phyloP scores from a whole-genome alignment of 1,140 invertebrate species.

The Coelopa frigida region DNA sequence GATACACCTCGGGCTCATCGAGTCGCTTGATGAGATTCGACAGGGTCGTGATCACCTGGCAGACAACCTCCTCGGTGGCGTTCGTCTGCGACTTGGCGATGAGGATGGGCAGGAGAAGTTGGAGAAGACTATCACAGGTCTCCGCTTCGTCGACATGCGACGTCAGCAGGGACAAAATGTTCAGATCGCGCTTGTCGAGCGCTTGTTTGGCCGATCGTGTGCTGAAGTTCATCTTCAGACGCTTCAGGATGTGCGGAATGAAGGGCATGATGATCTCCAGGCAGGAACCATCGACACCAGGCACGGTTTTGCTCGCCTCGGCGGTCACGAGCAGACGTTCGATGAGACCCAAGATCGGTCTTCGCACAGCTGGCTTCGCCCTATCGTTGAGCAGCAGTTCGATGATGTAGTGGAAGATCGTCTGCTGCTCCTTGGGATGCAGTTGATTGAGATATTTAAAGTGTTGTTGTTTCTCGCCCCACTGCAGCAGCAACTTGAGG shows the following conservation, averaged over 20 bases:
- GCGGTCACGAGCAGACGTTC: slow-evolving; percentile 65
- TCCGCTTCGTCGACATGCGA: slow-evolving; percentile 59
- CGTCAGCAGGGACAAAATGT: slow-evolving; percentile 72
- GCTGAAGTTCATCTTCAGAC: slow-evolving; percentile 59
- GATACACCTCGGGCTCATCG: slow-evolving; percentile 55
- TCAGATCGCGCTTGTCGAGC: slow-evolving; percentile 62
- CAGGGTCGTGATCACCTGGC: slow-evolving; percentile 62
- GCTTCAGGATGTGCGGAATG: slow-evolving; percentile 61
- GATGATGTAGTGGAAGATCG: slow-evolving; percentile 50
- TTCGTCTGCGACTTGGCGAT: slow-evolving; percentile 49
- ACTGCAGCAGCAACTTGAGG: slow-evolving; percentile 67
- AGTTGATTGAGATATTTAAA: slow-evolving; percentile 20
- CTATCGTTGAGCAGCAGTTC: slow-evolving; percentile 62
- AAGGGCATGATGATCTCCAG: slow-evolving; percentile 52
- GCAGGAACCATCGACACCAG: slow-evolving; percentile 21
- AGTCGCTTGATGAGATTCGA: slow-evolving; percentile 66
- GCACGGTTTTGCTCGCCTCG: slow-evolving; percentile 11
- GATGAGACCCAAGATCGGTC: slow-evolving; percentile 68
- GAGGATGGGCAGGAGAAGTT: slow-evolving; percentile 67
- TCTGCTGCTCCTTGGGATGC: slow-evolving; percentile 23
- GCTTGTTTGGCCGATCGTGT: slow-evolving; percentile 32
- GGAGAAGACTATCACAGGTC: slow-evolving; percentile 60
- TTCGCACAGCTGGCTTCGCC: slow-evolving; percentile 57
- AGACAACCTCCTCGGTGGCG: slow-evolving; percentile 52
- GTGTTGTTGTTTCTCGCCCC: slow-evolving; percentile 49